These are phyloP conservation scores for Chamaea fasciata DNA, from an alignment of 2,113 vertebrate species.

Conservation along the genomic window DNA sequence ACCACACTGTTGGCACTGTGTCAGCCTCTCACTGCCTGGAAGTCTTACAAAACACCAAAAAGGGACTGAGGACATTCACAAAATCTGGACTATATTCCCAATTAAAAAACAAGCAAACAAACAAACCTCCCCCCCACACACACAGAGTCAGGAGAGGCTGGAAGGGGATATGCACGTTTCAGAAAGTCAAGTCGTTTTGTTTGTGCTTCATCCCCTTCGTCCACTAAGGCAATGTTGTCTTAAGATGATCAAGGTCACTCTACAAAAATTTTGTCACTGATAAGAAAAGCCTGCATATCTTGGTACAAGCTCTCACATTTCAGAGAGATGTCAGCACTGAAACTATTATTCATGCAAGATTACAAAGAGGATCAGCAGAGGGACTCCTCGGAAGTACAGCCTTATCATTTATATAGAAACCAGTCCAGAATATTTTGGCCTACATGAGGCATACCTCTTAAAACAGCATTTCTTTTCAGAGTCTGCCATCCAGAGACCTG, in stretches of 20 bases:
- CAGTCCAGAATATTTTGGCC: not conserved
- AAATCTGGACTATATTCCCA: not conserved
- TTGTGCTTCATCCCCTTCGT: not conserved
- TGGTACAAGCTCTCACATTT: not conserved
- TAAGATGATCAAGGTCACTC: not conserved
- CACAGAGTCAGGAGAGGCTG: fast-evolving
- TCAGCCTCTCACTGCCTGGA: not conserved
- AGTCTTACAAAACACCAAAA: not conserved
- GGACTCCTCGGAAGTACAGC: not conserved
- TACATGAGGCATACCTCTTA: constrained; percentile 62
- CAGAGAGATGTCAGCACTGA: not conserved
- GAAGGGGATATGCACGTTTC: not conserved
- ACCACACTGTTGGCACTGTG: not conserved
- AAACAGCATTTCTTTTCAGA: constrained; percentile 67
- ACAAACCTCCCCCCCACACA: fast-evolving
- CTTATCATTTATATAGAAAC: not conserved
- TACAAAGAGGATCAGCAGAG: not conserved
- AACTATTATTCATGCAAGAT: not conserved
- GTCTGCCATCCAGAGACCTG: constrained; percentile 69
- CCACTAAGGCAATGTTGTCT: not conserved
- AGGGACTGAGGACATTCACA: not conserved
- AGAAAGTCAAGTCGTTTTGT: not conserved
- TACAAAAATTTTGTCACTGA: not conserved
- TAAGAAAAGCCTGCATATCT: not conserved
- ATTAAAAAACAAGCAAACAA: not conserved